A percentile compares a stretch with the other conserved stretches of the same genome.
Conservation (phyloP, 2,888 invertebrate species). For the Lepas anatifera region DNA sequence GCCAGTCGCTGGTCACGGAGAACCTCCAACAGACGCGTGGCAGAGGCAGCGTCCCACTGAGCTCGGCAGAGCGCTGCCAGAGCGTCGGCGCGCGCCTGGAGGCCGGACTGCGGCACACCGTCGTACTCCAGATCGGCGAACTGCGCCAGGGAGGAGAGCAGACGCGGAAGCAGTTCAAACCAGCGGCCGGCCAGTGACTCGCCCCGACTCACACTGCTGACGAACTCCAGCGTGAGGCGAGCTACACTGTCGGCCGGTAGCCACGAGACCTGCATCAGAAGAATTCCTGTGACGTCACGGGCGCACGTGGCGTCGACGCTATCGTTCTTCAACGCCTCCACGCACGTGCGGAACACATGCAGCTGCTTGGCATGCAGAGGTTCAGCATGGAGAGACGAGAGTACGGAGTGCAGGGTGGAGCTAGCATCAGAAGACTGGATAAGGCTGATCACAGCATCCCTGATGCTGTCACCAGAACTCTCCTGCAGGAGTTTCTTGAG, state of each 20-base stretch:
- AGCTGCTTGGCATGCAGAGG: neutral
- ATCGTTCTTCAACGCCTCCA: neutral
- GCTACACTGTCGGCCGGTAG: neutral
- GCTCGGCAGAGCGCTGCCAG: conserved; percentile 20
- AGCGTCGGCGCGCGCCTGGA: conserved; percentile 18
- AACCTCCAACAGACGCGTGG: conserved; percentile 19
- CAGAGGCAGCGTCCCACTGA: conserved; percentile 17
- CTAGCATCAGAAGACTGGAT: neutral
- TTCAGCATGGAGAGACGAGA: neutral
- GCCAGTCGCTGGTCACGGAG: conserved; percentile 13
- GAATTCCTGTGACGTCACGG: neutral
- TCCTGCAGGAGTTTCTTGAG: neutral
- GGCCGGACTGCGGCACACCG: conserved; percentile 18
- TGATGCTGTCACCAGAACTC: neutral
- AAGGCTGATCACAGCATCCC: neutral
- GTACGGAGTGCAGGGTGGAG: neutral
- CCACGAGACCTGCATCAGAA: neutral
- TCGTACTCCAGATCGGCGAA: conserved; percentile 17
- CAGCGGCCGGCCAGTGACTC: conserved; percentile 13
- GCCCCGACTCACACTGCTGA: neutral
- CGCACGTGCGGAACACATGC: neutral
- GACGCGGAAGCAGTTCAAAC: conserved; percentile 21
- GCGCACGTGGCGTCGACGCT: neutral
- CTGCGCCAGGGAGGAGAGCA: conserved; percentile 16
- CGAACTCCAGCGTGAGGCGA: neutral